Conservation (phyloP, 37 sponge, comb jelly and placozoan genomes). For the Spongilla lacustris region DNA sequence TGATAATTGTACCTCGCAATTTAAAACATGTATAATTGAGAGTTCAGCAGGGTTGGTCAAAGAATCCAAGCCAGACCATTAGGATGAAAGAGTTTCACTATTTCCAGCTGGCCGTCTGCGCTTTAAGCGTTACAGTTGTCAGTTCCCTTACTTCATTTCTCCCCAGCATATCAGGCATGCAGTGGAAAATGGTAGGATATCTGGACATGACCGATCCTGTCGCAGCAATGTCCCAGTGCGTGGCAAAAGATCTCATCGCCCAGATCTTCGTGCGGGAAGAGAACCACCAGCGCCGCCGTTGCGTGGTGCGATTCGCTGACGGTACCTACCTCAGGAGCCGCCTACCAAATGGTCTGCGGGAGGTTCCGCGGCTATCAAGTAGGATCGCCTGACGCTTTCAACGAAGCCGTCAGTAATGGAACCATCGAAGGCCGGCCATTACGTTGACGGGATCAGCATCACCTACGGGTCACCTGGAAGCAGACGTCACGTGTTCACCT, state of each 20-base stretch:
- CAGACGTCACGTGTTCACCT: slow-evolving; percentile 27
- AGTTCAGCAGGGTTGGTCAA: no score
- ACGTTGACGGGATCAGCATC: neutral
- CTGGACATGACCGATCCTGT: neutral
- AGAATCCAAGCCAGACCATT: no score
- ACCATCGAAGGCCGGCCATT: neutral
- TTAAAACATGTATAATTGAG: no score
- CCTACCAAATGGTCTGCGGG: slow-evolving; percentile 4
- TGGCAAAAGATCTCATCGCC: no score
- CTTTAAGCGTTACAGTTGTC: no score
- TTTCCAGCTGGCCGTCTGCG: no score
- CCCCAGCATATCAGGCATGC: no score
- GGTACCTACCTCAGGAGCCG: neutral
- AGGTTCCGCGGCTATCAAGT: neutral
- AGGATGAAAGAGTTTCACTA: no score
- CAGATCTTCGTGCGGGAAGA: neutral
- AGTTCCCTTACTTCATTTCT: no score
- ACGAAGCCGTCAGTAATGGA: neutral
- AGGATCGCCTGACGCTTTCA: neutral
- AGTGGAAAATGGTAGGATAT: neutral
- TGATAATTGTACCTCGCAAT: no score
- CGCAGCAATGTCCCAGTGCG: neutral
- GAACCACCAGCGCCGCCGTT: neutral
- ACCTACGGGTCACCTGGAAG: neutral
- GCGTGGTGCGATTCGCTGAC: neutral